Percentiles rank a stretch among this genome's conserved stretches.
These are phyloP conservation scores for Drosophila malerkotliana DNA, from an alignment of 1,140 invertebrate genomes.

Conservation along the genomic window DNA sequence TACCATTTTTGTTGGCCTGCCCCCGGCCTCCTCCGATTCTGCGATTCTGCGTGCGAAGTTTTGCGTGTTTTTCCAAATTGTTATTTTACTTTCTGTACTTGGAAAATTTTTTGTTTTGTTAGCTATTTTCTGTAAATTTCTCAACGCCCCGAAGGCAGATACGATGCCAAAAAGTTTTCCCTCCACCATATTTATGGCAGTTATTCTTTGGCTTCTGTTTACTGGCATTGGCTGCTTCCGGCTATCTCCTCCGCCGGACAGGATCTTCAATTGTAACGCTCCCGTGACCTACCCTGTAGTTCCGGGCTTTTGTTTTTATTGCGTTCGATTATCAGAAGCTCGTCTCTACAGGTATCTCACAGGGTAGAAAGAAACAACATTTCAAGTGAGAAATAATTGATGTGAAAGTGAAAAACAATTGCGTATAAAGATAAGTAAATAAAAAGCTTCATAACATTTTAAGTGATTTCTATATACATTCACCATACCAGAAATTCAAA, in stretches of 20 bases:
- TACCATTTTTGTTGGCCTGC: constrained; percentile 21
- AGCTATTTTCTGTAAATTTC: constrained; percentile 50
- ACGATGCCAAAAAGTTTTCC: constrained; percentile 58
- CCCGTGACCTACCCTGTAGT: constrained; percentile 99
- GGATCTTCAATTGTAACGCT: constrained; percentile 85
- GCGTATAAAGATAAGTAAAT: background rate
- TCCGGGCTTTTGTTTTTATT: constrained; percentile 99
- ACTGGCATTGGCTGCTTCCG: constrained; percentile 37
- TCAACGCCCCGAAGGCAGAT: constrained; percentile 56
- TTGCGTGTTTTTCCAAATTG: constrained; percentile 71
- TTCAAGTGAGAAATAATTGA: background rate
- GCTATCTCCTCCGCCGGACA: constrained; percentile 21
- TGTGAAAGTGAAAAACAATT: background rate
- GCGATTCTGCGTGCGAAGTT: constrained; percentile 40
- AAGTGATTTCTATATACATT: background rate
- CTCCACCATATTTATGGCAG: constrained; percentile 68
- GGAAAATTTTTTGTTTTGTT: background rate
- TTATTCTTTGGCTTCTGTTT: constrained; percentile 46
- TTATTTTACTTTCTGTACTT: constrained; percentile 61
- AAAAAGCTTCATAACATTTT: background rate
- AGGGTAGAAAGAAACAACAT: constrained; percentile 85
- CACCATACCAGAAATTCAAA: constrained; percentile 13
- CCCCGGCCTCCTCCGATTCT: background rate
- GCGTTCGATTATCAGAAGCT: constrained; percentile 94
- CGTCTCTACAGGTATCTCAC: constrained; percentile 99